phyloP scores from a whole-genome alignment of 2,888 invertebrate species.

The Lasioglossum zephyrum region DNA sequence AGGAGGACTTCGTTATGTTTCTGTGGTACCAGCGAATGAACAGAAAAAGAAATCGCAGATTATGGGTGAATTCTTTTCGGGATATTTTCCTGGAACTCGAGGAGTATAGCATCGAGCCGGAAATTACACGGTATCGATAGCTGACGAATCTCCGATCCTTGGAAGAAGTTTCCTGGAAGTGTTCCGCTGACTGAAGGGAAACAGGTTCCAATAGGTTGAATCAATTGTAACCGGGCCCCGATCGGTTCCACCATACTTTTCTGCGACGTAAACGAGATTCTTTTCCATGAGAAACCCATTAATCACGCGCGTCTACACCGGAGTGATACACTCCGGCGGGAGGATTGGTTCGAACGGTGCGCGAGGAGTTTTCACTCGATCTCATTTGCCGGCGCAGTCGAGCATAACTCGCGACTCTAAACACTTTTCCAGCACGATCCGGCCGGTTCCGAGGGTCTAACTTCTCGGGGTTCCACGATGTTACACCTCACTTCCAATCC shows the following conservation, averaged over 20 bases:
- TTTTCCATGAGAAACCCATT: constrained; percentile 70
- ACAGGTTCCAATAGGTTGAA: constrained; percentile 56
- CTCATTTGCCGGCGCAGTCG: constrained; percentile 71
- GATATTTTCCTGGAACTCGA: background rate
- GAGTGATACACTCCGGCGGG: constrained; percentile 67
- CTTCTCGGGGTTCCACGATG: constrained; percentile 45
- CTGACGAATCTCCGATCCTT: background rate
- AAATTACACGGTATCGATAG: constrained; percentile 4
- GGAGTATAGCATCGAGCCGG: background rate
- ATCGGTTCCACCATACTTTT: constrained; percentile 54
- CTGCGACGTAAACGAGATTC: constrained; percentile 71
- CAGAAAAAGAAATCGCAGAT: too few species aligned
- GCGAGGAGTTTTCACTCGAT: constrained; percentile 69
- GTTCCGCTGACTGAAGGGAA: constrained; percentile 23
- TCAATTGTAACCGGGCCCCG: constrained; percentile 46
- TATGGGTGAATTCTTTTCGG: background rate
- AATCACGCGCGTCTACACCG: constrained; percentile 69
- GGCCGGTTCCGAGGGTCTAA: constrained; percentile 48
- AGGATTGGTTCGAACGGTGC: constrained; percentile 58
- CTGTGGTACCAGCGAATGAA: too few species aligned
- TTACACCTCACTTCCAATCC: constrained; percentile 56
- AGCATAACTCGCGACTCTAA: constrained; percentile 70
- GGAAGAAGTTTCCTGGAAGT: constrained; percentile 6
- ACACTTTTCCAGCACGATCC: constrained; percentile 69
- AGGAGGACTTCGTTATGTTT: too few species aligned